phyloP scores from a whole-genome alignment of 1,140 invertebrate genomes.

The Brachionus rubens region DNA sequence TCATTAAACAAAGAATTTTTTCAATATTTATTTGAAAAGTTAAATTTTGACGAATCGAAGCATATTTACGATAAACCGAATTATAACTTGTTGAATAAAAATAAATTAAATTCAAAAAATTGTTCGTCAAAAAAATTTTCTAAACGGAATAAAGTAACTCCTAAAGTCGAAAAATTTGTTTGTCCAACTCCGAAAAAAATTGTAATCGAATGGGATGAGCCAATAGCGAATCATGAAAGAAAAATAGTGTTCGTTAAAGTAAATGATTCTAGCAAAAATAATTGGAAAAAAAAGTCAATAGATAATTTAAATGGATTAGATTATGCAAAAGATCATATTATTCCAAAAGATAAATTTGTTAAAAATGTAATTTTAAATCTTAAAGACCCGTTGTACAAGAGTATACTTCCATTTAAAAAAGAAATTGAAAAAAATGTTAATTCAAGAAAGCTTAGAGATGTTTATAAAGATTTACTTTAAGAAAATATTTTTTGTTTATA shows the following conservation, averaged over 20 bases:
- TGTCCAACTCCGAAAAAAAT: background rate
- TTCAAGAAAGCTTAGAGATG: background rate
- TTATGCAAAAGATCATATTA: background rate
- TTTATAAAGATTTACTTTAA: background rate
- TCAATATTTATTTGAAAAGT: too few species aligned
- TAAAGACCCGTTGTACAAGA: slow-evolving; percentile 8
- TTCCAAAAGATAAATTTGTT: background rate
- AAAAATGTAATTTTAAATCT: background rate
- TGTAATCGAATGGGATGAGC: background rate
- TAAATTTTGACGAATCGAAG: too few species aligned
- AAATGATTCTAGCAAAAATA: background rate
- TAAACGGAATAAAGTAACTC: background rate
- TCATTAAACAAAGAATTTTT: too few species aligned
- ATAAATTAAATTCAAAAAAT: too few species aligned
- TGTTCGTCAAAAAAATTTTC: too few species aligned
- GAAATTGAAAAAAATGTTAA: background rate
- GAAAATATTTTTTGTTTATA: too few species aligned
- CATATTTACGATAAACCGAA: too few species aligned
- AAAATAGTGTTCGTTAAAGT: background rate
- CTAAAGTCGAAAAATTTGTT: too few species aligned
- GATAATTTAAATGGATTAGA: background rate
- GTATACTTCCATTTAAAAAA: background rate
- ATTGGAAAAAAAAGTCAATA: background rate
- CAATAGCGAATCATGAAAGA: background rate
- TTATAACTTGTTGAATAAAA: too few species aligned